Conservation (phyloP, 1,140 invertebrate genomes). For the Ostrea edulis region DNA sequence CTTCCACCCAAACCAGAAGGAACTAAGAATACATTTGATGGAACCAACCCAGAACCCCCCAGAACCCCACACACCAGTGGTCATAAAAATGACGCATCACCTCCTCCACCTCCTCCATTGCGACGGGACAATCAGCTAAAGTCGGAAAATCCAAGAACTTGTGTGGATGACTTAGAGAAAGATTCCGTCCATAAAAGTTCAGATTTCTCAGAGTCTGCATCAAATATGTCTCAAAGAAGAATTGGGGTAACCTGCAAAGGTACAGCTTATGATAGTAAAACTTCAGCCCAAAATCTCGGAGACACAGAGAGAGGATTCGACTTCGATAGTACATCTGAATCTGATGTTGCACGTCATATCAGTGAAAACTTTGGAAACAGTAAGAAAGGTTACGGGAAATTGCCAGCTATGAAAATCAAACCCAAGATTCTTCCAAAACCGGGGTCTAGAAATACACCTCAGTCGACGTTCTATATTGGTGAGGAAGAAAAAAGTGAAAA, state of each 20-base stretch:
- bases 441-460: not conserved
- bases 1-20: too few species aligned
- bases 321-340: not conserved
- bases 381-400: not conserved
- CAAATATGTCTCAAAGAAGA: not conserved
- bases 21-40: too few species aligned
- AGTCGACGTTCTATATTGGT: not conserved
- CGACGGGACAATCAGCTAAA: too few species aligned
- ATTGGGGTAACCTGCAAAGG: not conserved
- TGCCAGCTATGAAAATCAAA: not conserved
- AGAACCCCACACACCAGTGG: too few species aligned
- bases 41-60: too few species aligned
- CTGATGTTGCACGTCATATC: not conserved
- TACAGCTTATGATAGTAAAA: not conserved
- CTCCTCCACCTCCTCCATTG: too few species aligned
- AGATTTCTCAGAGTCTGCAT: not conserved
- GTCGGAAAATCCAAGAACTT: too few species aligned
- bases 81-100: too few species aligned
- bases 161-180: too few species aligned
- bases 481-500: not conserved
- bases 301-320: not conserved
- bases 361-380: not conserved
- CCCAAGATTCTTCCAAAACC: conserved; percentile 11
- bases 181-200: not conserved
- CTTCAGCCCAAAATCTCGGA: not conserved